Evolutionary conservation across 2,888 invertebrate genomes (phyloP).

Genomic region (Trichacis sp.): DNA sequence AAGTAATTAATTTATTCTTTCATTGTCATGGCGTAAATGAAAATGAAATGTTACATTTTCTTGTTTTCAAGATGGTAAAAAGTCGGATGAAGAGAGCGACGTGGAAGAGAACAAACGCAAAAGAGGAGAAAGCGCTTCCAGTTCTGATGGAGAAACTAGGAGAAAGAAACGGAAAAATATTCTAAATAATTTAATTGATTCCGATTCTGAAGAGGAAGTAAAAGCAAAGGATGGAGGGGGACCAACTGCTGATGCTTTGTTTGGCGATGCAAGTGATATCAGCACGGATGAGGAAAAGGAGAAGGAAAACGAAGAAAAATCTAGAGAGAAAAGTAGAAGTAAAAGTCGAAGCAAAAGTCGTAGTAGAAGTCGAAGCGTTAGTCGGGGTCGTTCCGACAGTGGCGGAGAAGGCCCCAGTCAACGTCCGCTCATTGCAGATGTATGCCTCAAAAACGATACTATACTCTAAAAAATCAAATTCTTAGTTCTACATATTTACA

Average conservation of each 20-base stretch:
- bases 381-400: slow-evolving; percentile 61
- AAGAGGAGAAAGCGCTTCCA: slow-evolving; percentile 56
- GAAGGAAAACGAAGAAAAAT: slow-evolving; percentile 56
- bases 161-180: slow-evolving; percentile 70
- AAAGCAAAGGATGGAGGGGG: slow-evolving; percentile 67
- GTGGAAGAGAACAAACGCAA: slow-evolving; percentile 57
- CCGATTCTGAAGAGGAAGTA: slow-evolving; percentile 77
- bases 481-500: no score
- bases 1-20: no score
- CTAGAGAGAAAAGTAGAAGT: slow-evolving; percentile 68
- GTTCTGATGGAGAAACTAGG: slow-evolving; percentile 54
- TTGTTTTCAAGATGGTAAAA: no score
- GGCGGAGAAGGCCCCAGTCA: slow-evolving; percentile 59
- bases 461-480: no score
- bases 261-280: slow-evolving; percentile 94
- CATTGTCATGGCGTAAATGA: no score
- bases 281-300: slow-evolving; percentile 84
- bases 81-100: slow-evolving; percentile 22
- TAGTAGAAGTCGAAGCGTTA: slow-evolving; percentile 56
- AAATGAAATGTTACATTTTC: no score
- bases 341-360: slow-evolving; percentile 68
- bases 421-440: slow-evolving; percentile 54
- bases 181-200: slow-evolving; percentile 73
- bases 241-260: slow-evolving; percentile 85
- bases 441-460: no score